Evolutionary conservation across 2,888 invertebrate genomes (phyloP).

Genomic region (Electrophaes corylata): DNA sequence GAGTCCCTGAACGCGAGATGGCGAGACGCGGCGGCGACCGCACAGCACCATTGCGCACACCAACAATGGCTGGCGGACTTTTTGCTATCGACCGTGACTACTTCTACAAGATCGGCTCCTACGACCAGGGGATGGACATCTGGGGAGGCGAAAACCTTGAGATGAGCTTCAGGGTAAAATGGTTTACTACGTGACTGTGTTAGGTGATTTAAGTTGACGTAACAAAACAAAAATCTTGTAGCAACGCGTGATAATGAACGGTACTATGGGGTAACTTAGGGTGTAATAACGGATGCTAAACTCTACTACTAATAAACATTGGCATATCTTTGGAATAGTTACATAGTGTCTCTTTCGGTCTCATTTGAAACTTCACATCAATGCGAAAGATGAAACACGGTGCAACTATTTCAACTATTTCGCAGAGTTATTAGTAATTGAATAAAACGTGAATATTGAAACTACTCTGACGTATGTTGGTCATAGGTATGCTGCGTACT

Average conservation of each 20-base stretch:
- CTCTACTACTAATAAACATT: too few species aligned
- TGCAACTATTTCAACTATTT: too few species aligned
- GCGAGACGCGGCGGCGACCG: conserved; percentile 96
- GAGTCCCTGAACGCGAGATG: conserved; percentile 98
- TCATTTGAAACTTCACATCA: too few species aligned
- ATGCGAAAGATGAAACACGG: too few species aligned
- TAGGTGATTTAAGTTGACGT: not conserved
- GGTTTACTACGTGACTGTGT: conserved; percentile 16
- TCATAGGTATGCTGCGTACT: not conserved
- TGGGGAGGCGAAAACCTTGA: conserved; percentile 99
- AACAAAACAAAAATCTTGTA: too few species aligned
- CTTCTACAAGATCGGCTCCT: conserved; percentile 98
- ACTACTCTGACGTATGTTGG: not conserved
- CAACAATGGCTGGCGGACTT: conserved; percentile 99
- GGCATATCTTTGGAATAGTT: too few species aligned
- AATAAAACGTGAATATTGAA: not conserved
- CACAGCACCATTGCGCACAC: conserved; percentile 95
- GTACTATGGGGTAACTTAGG: not conserved
- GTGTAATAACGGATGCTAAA: not conserved
- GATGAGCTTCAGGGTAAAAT: conserved; percentile 95
- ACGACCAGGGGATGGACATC: conserved; percentile 99
- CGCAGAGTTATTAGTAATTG: too few species aligned
- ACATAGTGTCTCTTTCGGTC: too few species aligned
- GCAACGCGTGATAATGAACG: too few species aligned
- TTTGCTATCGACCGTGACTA: conserved; percentile 97